phyloP scores from a whole-genome alignment of 2,113 vertebrate genomes.

The Natator depressus region DNA sequence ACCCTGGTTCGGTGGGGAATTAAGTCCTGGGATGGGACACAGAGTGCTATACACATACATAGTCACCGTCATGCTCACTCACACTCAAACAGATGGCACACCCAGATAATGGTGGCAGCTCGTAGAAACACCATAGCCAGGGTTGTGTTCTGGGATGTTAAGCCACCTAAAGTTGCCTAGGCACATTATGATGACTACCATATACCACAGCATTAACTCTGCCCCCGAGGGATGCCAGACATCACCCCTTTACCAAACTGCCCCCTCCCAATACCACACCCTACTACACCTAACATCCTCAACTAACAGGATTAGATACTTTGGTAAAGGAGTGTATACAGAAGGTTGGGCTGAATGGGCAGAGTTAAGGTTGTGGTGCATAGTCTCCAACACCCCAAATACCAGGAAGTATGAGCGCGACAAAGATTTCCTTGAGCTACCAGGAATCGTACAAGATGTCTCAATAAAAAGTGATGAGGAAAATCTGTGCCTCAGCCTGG shows the following conservation, averaged over 20 bases:
- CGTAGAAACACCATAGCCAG: neutral
- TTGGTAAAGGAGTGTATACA: no score
- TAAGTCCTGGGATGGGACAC: rapidly evolving
- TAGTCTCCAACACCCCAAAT: rapidly evolving
- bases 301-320: no score
- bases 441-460: neutral
- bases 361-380: neutral
- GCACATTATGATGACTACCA: no score
- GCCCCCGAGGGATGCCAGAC: no score
- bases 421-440: neutral
- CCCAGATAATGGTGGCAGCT: neutral
- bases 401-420: neutral
- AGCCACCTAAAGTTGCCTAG: no score
- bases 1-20: neutral
- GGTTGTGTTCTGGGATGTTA: neutral
- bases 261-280: no score
- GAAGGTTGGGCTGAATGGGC: no score
- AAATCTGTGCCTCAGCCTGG: neutral
- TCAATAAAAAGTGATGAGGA: rapidly evolving
- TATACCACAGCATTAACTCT: no score
- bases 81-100: no score
- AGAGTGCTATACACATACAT: neutral
- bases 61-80: rapidly evolving
- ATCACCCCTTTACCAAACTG: no score
- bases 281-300: no score